Base-by-base conservation (phyloP, 2,888 invertebrate genomes). In the Caenorhabditis sp. region DNA sequence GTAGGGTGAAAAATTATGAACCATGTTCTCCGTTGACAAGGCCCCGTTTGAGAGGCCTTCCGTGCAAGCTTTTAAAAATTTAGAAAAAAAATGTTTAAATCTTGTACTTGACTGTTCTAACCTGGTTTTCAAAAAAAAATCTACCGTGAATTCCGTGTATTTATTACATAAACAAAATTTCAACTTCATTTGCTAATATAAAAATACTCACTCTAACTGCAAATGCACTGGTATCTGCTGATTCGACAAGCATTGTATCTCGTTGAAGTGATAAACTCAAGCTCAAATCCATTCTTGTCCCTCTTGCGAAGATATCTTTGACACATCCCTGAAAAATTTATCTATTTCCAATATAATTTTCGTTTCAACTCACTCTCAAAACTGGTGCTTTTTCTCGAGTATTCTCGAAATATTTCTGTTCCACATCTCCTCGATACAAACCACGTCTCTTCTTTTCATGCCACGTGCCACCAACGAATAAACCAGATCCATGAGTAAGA, bases 321-420 rank as follows among this genome's bases (percentile, higher is more conserved):
- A 82, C 68, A 61, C 82, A 82, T 36, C 82, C 82, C 78, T 78
- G 54, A 23, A 64, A 57, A 17, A 21, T 52, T 43, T 20, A 17
- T 50, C 21, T 21, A 43, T 12, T 14, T 43, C 10, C 14, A 3
- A 12, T 14, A 10, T 17, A 43, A 43, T 10, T 43, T 2, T 31
- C 5, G 4, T 31, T 57, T 49, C 10, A 7, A 61, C 71, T 68
- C 43, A 78, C 78, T 58, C 82, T 58, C 17, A 82, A 66, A 50
- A 75, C 74, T 12, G 82, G 76, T 49, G 77, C 68, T 62, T 82
- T 82, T 63, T 82, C 82, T 52, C 82, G 26, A 0, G 82, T 82
- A 36, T 82, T 82, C 71, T 82, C 82, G 57, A 82, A 80, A 63
- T 60, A 82, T 26, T 76, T 74, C 8, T 75, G 76, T 56, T 79